Base-by-base conservation (phyloP, 2,113 vertebrate genomes). In the Petrocephalus zakoni region DNA sequence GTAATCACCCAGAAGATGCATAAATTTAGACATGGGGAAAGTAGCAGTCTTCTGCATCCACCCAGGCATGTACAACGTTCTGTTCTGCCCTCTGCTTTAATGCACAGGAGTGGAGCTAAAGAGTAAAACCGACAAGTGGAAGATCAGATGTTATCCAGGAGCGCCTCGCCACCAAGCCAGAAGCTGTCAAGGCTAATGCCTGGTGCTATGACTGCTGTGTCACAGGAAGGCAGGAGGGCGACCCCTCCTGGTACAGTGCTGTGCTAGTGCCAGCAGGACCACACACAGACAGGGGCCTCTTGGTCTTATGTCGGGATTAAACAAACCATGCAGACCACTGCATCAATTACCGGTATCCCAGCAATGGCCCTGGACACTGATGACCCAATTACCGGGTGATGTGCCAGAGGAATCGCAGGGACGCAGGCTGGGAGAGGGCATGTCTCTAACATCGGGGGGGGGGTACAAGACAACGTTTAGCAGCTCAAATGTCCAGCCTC, bases 281-380 rank as follows among this genome's bases (percentile, higher is more conserved):
- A 93, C 91, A 93, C 91, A 90, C 91, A 87, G 34, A n/a, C 88
- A n/a, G 10, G 87, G 75, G 82, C 83, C 49, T 89, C 58, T 37
- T 87, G 90, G 88, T 89, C 88, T 88, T 90, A 93, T 81, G 75
- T 89, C n/a, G 58, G 93, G 90, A 93, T 94, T 93, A 94, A 92
- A 93, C 90, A 90, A 93, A 93, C 90, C 91, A 91, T 90, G 92
- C 90, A 92, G 92, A 93, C 91, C 86, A 84, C 34, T 15, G 7
- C 92, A 92, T 92, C 90, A 87, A 91, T 94, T 90, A 89, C 91
- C 85, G 51, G 86, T 90, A 81, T 93, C 90, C 91, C 55, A 83
- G n/a, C 61, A 75, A 90, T 52, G 68, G 91, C 81, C 75, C 53
- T 81, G 87, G 85, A 91, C 90, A 49, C 47, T 90, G 91, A 89